Conservation (phyloP, 1,140 invertebrate species). For the Liolophura sinensis region DNA sequence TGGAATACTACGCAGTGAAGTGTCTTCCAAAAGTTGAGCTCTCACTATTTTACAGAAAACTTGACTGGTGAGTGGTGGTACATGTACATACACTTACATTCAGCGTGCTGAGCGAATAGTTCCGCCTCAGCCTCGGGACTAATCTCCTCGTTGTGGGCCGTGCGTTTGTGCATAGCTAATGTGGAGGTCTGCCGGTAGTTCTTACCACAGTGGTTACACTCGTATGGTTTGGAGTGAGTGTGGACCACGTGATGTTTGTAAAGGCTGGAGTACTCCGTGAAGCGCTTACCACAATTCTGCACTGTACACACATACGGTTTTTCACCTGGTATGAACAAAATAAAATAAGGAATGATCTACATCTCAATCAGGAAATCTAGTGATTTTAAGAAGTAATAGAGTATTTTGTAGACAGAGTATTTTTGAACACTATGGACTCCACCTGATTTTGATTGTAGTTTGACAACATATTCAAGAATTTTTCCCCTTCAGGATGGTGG, state of each 20-base stretch:
- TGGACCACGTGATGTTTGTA: slow-evolving; percentile 76
- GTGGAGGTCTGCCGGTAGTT: slow-evolving; percentile 69
- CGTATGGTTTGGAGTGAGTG: slow-evolving; percentile 67
- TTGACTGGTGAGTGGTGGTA: background rate
- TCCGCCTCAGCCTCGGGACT: slow-evolving; percentile 33
- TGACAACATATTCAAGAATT: too few species aligned
- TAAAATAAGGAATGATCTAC: background rate
- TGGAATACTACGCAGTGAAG: background rate
- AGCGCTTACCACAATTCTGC: slow-evolving; percentile 70
- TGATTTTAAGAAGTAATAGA: too few species aligned
- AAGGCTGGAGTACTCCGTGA: slow-evolving; percentile 76
- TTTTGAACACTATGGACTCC: too few species aligned
- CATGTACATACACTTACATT: background rate
- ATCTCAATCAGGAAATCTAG: too few species aligned
- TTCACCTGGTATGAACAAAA: slow-evolving; percentile 49
- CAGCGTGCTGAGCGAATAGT: slow-evolving; percentile 14
- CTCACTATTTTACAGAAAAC: background rate
- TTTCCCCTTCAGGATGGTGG: too few species aligned
- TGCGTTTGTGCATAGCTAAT: slow-evolving; percentile 67
- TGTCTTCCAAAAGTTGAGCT: background rate
- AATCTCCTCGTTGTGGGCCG: slow-evolving; percentile 53
- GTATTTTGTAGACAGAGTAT: too few species aligned
- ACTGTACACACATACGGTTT: slow-evolving; percentile 61
- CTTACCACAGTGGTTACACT: slow-evolving; percentile 65
- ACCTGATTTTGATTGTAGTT: too few species aligned